A percentile compares a stretch with the other conserved stretches of the same genome.
These are phyloP conservation scores for Timema cristinae DNA, from an alignment of 2,888 invertebrate species.

Conservation along the genomic window DNA sequence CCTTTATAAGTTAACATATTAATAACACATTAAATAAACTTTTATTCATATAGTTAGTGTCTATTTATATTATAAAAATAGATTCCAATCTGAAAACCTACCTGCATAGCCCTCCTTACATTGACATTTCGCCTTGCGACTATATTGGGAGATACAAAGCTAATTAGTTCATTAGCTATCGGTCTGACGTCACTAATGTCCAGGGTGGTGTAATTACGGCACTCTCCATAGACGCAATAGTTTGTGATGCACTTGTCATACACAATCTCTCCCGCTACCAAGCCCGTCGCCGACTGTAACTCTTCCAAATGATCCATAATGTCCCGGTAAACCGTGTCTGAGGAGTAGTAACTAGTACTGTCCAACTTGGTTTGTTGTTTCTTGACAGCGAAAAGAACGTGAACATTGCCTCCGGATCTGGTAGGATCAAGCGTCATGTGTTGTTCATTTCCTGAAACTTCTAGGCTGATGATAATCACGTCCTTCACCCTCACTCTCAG, in stretches of 20 bases:
- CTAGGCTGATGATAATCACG: slow-evolving; percentile 51
- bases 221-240: slow-evolving; percentile 46
- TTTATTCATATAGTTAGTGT: too few species aligned
- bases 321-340: slow-evolving; percentile 38
- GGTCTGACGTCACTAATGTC: slow-evolving; percentile 43
- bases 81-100: slow-evolving; percentile 22
- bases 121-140: slow-evolving; percentile 46
- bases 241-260: slow-evolving; percentile 44
- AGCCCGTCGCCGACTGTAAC: slow-evolving; percentile 39
- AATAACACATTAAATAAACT: too few species aligned
- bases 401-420: slow-evolving; percentile 40
- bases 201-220: slow-evolving; percentile 45
- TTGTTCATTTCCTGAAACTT: slow-evolving; percentile 33
- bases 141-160: slow-evolving; percentile 49
- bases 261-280: slow-evolving; percentile 41
- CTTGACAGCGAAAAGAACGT: slow-evolving; percentile 48
- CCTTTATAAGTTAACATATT: too few species aligned
- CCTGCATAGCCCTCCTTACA: slow-evolving; percentile 50
- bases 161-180: slow-evolving; percentile 44
- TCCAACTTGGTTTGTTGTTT: slow-evolving; percentile 30
- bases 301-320: slow-evolving; percentile 36
- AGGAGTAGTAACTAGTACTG: background rate
- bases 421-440: background rate
- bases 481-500: slow-evolving; percentile 44
- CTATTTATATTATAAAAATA: too few species aligned